Conservation (phyloP, 2,113 vertebrate genomes). For the Nothoprocta pentlandii region DNA sequence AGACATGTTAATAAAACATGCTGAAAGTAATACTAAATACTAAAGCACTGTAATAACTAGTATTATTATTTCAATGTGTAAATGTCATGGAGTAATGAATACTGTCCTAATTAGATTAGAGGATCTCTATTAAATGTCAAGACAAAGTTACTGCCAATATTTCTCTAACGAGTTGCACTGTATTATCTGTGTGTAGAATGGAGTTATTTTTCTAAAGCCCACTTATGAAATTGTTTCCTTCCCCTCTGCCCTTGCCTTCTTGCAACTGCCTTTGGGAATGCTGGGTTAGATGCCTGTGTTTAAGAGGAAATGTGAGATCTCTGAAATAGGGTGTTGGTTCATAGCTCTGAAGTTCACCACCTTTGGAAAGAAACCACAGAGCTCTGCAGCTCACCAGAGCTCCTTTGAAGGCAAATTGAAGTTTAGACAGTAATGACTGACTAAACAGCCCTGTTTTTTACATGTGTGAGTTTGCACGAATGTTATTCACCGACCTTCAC, state of each 20-base stretch:
- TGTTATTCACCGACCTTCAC: background rate
- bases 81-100: background rate
- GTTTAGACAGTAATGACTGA: background rate
- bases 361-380: background rate
- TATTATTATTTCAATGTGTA: background rate
- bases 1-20: background rate
- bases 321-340: background rate
- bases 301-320: background rate
- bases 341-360: background rate
- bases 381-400: background rate
- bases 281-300: background rate
- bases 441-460: background rate
- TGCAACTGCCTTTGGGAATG: background rate
- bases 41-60: background rate
- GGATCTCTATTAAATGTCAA: background rate
- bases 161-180: background rate
- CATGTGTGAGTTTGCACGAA: background rate
- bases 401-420: background rate
- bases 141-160: background rate
- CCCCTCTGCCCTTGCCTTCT: background rate
- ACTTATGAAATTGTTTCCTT: background rate
- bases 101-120: background rate
- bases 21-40: background rate
- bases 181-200: background rate
- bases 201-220: background rate